These are phyloP conservation scores for Ormyrus labotus DNA, from an alignment of 2,888 invertebrate genomes.

Conservation along the genomic window DNA sequence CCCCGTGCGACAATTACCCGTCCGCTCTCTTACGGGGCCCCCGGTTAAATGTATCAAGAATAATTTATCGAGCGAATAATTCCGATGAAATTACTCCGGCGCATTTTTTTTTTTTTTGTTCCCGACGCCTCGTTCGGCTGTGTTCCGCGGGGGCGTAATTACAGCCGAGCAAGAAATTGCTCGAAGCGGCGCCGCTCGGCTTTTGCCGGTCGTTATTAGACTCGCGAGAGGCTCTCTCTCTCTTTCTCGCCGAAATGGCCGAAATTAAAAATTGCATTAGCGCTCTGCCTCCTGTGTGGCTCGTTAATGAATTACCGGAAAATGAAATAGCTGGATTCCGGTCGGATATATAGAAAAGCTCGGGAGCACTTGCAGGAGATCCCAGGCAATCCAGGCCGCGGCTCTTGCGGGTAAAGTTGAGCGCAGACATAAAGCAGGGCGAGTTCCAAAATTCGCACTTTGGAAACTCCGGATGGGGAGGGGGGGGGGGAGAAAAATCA, in stretches of 20 bases:
- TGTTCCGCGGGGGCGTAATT: constrained; percentile 12
- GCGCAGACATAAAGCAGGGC: no score
- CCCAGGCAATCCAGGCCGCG: no score
- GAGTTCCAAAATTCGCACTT: no score
- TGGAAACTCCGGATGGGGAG: no score
- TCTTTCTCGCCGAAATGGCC: not conserved
- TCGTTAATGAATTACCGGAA: not conserved
- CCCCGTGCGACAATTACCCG: constrained; percentile 1
- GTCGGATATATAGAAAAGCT: not conserved
- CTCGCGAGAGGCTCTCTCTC: not conserved
- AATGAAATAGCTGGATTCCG: not conserved
- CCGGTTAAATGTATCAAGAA: constrained; percentile 3
- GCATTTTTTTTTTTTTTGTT: not conserved
- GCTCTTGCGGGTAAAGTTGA: no score
- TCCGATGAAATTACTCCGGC: constrained; percentile 19
- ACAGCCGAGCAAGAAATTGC: constrained; percentile 10
- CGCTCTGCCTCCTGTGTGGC: not conserved
- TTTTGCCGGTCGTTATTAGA: constrained; percentile 28
- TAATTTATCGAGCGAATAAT: constrained; percentile 41
- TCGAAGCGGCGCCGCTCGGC: not conserved
- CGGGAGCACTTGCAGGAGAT: no score
- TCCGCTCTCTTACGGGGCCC: not conserved
- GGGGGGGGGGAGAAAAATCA: no score
- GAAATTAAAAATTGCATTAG: constrained; percentile 35
- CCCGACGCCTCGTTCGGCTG: not conserved